Evolutionary conservation across 1,140 invertebrate species (phyloP), one percentile per base, ranked within the genome.

Genomic region (Aphelenchoides fujianensis): DNA sequence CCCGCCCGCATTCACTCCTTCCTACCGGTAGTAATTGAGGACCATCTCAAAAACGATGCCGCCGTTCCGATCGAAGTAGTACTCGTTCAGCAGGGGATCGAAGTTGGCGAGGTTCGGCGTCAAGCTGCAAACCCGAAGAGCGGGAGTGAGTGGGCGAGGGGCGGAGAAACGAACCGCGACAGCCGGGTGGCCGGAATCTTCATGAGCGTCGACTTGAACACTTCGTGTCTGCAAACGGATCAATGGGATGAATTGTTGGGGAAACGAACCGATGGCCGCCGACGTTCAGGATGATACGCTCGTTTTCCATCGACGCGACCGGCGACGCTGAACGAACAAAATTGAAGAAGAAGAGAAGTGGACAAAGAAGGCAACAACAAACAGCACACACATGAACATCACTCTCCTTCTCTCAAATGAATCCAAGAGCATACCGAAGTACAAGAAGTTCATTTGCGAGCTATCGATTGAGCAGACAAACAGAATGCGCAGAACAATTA

Each of bases 61-160:
- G 0, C 95, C 94, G 88, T 98, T 95, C 73, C 95, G 87, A 87
- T 98, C 95, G 86, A 98, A 98, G 89, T 97, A 98, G 88, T 97
- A 98, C 86, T 98, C 95, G 86, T 96, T 96, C 73, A 96, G 88
- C 78, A 95, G 91, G 3, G 92, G 92, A 87, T 97, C 94, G 86
- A 95, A 97, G 86, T 95, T 96, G 77, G 91, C 92, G 73, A 94
- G 87, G 2, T 91, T 91, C 85, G 95, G 92, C 5, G 92, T 95
- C 41, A 95, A 88, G 2, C 55, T 59, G 23, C 41, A 48, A 48
- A 48, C 41, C 12, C 41, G 23, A 23, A 48, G 12, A 48, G 12
- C 41, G 23, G 12, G 12, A 48, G 23, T 48, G 12, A 48, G 23
- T 48, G n/a, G n/a, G n/a, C n/a, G n/a, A n/a, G n/a, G n/a, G n/a